Percentiles rank a stretch among this genome's conserved stretches.
Evolutionary conservation across 2,888 invertebrate genomes (phyloP).

Genomic region (Phorcus lineatus): DNA sequence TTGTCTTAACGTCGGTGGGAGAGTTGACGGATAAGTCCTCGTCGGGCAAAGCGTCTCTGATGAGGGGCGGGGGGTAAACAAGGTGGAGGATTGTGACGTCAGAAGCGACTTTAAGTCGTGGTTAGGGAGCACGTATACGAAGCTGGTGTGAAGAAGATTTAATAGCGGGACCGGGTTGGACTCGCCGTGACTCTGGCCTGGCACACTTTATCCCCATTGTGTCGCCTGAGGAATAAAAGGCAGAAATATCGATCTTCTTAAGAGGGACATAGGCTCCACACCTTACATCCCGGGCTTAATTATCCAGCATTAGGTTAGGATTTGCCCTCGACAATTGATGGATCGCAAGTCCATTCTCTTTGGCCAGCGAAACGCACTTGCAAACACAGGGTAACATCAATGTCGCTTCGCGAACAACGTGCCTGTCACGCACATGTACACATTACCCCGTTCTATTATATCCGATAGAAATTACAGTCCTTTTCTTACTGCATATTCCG

Average conservation of each 20-base stretch:
- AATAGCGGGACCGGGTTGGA: background rate
- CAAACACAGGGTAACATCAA: background rate
- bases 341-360: background rate
- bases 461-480: conserved; percentile 12
- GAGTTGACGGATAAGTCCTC: background rate
- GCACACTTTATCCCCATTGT: conserved; percentile 36
- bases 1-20: conserved; percentile 8
- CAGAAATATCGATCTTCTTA: conserved; percentile 36
- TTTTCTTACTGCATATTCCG: background rate
- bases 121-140: background rate
- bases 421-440: background rate
- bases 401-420: background rate
- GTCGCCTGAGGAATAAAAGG: conserved; percentile 34
- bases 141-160: background rate
- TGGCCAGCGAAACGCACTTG: background rate
- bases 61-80: background rate
- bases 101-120: conserved; percentile 2
- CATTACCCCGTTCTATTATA: conserved; percentile 6
- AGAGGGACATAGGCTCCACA: conserved; percentile 38
- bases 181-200: background rate
- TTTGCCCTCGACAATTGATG: conserved; percentile 34
- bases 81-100: background rate
- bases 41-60: background rate
- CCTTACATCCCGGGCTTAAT: conserved; percentile 39
- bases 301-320: conserved; percentile 41